Evolutionary conservation across 2,113 vertebrate species (phyloP).

Genomic region (Pontoporia blainvillei): DNA sequence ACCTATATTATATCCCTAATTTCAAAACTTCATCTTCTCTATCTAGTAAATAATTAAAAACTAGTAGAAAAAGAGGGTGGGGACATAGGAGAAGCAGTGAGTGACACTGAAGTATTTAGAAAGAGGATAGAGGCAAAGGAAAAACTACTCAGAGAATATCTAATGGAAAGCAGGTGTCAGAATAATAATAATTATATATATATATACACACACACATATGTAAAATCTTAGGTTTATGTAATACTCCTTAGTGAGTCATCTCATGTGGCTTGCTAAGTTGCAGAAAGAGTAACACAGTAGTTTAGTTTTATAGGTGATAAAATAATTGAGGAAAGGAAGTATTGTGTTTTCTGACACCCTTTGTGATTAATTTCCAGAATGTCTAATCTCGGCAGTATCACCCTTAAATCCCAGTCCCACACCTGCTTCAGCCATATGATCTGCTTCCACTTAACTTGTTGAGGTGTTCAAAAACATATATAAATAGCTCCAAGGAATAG

Average conservation of each 20-base stretch:
- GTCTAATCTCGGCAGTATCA: background rate
- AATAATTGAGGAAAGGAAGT: background rate
- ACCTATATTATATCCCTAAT: background rate
- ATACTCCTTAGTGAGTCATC: background rate
- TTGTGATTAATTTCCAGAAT: constrained; percentile 1
- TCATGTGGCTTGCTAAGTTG: background rate
- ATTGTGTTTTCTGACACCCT: background rate
- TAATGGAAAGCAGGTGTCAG: background rate
- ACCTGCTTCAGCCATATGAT: background rate
- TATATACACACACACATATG: background rate
- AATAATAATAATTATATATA: background rate
- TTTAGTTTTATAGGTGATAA: background rate
- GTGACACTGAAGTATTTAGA: background rate
- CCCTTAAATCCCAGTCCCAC: background rate
- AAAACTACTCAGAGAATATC: background rate
- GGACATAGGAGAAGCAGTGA: too few relatives aligned
- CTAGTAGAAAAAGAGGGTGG: background rate
- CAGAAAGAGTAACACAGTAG: background rate
- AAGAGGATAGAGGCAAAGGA: background rate
- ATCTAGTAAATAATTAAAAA: background rate
- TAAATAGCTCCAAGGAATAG: background rate
- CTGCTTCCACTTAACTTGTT: background rate
- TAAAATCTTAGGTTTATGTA: background rate
- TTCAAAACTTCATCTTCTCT: background rate
- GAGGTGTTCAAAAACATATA: background rate